These are phyloP conservation scores for Idaea straminata DNA, from an alignment of 2,888 invertebrate species.

Conservation along the genomic window DNA sequence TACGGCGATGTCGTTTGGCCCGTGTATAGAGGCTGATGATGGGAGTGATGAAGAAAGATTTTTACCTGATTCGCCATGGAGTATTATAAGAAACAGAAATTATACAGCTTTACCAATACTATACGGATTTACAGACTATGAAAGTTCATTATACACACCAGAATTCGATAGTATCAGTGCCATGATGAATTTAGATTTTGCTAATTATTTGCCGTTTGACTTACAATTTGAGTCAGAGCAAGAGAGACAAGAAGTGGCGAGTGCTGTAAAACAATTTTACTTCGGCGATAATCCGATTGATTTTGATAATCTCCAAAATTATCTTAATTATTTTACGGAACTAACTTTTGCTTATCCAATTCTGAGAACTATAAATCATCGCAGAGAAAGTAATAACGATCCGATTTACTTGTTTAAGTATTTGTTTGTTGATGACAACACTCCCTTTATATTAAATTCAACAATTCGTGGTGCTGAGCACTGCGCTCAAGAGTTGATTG, in stretches of 20 bases:
- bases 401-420: conserved; percentile 46
- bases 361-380: conserved; percentile 28
- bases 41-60: conserved; percentile 29
- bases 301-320: conserved; percentile 19
- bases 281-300: conserved; percentile 33
- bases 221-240: conserved; percentile 23
- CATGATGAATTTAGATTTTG: conserved; percentile 37
- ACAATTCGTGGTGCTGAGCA: conserved; percentile 38
- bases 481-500: conserved; percentile 28
- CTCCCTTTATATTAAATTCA: conserved; percentile 29
- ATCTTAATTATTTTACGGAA: conserved; percentile 47
- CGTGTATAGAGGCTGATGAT: neutral
- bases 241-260: conserved; percentile 25
- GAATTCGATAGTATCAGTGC: conserved; percentile 31
- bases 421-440: conserved; percentile 35
- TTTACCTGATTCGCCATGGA: conserved; percentile 41
- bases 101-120: conserved; percentile 45
- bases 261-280: conserved; percentile 33
- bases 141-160: conserved; percentile 33
- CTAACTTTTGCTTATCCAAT: conserved; percentile 29
- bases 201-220: conserved; percentile 37
- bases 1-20: neutral
- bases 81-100: conserved; percentile 40
- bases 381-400: conserved; percentile 32
- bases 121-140: conserved; percentile 48